A percentile compares a stretch with the other conserved stretches of the same genome.
phyloP scores from a whole-genome alignment of 92 coral and sea anemone genomes.

The Heteractis magnifica region DNA sequence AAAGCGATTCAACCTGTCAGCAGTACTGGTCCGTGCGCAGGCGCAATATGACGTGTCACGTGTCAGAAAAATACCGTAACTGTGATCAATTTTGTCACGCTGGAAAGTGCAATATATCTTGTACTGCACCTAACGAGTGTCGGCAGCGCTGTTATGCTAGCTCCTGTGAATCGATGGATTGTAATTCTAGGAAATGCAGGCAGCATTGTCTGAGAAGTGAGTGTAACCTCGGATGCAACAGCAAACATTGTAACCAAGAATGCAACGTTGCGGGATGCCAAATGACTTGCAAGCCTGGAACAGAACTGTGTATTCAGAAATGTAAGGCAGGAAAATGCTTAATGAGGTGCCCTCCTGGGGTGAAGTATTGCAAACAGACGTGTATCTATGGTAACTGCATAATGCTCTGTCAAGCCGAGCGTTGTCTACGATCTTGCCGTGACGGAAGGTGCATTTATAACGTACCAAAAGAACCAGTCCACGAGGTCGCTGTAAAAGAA shows the following conservation, averaged over 20 bases:
- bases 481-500: constrained; percentile 23
- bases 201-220: constrained; percentile 79
- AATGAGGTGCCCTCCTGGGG: constrained; percentile 80
- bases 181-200: constrained; percentile 61
- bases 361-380: constrained; percentile 66
- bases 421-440: constrained; percentile 64
- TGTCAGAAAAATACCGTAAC: constrained; percentile 35
- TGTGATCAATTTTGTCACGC: constrained; percentile 76
- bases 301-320: constrained; percentile 65
- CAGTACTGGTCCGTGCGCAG: constrained; percentile 61
- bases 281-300: constrained; percentile 63
- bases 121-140: constrained; percentile 66
- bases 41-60: constrained; percentile 61
- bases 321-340: constrained; percentile 70
- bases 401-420: constrained; percentile 69
- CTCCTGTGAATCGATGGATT: constrained; percentile 57
- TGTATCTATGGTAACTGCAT: constrained; percentile 66
- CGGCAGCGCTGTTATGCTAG: constrained; percentile 79
- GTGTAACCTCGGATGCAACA: constrained; percentile 64
- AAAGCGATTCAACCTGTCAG: constrained; percentile 48
- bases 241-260: constrained; percentile 64
- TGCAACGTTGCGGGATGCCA: constrained; percentile 74
- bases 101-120: constrained; percentile 57
- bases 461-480: constrained; percentile 11
- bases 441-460: constrained; percentile 47